phyloP scores from a whole-genome alignment of 2,888 invertebrate genomes.

The Gastracanthus pulcherrimus region DNA sequence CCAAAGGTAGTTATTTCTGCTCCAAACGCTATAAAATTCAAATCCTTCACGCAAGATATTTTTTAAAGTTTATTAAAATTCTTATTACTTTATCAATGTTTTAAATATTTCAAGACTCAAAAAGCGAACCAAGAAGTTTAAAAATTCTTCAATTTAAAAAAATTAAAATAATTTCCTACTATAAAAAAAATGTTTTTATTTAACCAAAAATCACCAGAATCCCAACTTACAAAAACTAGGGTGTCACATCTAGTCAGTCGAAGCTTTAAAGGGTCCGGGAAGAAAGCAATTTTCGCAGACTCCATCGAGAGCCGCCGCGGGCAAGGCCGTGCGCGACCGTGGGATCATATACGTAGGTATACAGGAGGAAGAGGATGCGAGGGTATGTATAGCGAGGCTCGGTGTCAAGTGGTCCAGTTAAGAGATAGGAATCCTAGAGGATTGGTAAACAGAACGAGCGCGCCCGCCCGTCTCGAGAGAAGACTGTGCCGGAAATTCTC shows the following conservation, averaged over 20 bases:
- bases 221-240: no score
- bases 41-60: no score
- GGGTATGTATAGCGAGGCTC: no score
- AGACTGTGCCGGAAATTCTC: neutral
- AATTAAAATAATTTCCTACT: no score
- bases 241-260: no score
- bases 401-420: conserved; percentile 41
- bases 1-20: no score
- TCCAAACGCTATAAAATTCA: no score
- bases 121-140: neutral
- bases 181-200: no score
- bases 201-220: no score
- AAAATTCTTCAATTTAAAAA: no score
- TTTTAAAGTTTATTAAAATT: no score
- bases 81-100: neutral
- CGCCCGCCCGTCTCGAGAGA: neutral
- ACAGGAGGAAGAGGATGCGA: no score
- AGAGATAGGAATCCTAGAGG: conserved; percentile 18
- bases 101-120: neutral
- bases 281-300: conserved; percentile 50
- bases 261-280: conserved; percentile 2
- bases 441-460: conserved; percentile 3
- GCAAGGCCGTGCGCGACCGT: neutral
- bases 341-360: neutral
- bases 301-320: conserved; percentile 27